Conservation (phyloP, 2,888 invertebrate species). For the Hedychridium roseum region DNA sequence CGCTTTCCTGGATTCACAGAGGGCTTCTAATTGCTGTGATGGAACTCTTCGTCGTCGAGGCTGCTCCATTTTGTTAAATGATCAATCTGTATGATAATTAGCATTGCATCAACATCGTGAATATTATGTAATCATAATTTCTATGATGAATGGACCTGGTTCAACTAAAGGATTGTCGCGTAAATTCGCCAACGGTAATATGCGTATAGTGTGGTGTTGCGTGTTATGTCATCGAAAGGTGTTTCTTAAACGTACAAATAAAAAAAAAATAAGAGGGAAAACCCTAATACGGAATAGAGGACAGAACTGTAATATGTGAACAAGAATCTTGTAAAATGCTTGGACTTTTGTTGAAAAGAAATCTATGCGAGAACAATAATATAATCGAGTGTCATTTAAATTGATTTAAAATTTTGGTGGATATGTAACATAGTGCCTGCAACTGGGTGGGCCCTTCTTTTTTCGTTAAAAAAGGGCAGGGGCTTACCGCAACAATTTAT, state of each 20-base stretch:
- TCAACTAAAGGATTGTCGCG: constrained; percentile 41
- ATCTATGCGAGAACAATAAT: constrained; percentile 58
- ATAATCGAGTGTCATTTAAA: constrained; percentile 57
- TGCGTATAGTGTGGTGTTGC: constrained; percentile 50
- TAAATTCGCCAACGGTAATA: constrained; percentile 41
- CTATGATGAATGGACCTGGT: constrained; percentile 39
- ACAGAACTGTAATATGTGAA: constrained; percentile 52
- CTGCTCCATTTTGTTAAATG: constrained; percentile 45
- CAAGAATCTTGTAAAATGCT: constrained; percentile 58
- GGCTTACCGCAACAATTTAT: constrained; percentile 44
- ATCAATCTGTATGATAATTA: constrained; percentile 56
- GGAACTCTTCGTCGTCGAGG: constrained; percentile 41
- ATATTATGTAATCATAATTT: constrained; percentile 50
- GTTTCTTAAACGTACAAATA: constrained; percentile 57
- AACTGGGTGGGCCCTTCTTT: constrained; percentile 39
- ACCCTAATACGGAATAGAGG: constrained; percentile 31
- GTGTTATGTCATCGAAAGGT: constrained; percentile 53
- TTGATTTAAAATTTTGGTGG: constrained; percentile 54
- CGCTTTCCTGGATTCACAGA: constrained; percentile 48
- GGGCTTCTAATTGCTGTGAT: constrained; percentile 43
- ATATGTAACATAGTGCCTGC: constrained; percentile 57
- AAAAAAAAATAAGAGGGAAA: constrained; percentile 31
- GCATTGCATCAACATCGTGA: constrained; percentile 51
- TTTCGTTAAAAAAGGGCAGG: constrained; percentile 46
- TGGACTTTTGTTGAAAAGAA: constrained; percentile 60